A percentile compares a stretch with the other conserved stretches of the same genome.
phyloP scores from a whole-genome alignment of 1,140 invertebrate genomes.

The Dryas iulia region DNA sequence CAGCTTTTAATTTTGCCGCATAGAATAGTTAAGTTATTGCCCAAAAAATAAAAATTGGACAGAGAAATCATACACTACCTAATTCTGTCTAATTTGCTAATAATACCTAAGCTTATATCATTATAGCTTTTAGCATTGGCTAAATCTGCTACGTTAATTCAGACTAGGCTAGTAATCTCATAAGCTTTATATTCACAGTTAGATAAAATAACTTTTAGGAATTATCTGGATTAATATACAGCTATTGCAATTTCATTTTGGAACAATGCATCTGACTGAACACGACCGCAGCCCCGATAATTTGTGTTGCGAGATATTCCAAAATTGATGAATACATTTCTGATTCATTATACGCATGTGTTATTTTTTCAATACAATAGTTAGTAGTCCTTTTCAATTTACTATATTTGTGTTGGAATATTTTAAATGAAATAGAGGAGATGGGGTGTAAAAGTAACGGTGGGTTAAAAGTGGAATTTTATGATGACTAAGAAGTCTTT shows the following conservation, averaged over 20 bases:
- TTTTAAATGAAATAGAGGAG: not conserved
- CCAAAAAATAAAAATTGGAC: no score
- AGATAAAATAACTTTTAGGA: constrained; percentile 13
- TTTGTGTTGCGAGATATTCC: constrained; percentile 32
- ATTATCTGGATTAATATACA: constrained; percentile 12
- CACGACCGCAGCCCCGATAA: constrained; percentile 44
- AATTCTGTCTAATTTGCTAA: no score
- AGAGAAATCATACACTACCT: no score
- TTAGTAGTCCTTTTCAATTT: not conserved
- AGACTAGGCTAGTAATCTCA: not conserved
- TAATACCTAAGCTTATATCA: not conserved
- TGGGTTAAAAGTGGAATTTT: no score
- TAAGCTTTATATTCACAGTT: constrained; percentile 4
- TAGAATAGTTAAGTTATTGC: no score
- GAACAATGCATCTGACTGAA: constrained; percentile 38
- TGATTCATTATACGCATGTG: constrained; percentile 8
- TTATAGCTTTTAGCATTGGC: not conserved
- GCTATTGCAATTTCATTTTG: constrained; percentile 31
- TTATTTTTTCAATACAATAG: not conserved
- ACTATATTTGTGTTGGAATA: not conserved
- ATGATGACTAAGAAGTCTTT: no score
- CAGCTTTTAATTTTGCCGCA: no score
- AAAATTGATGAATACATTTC: constrained; percentile 24
- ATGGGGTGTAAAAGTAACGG: no score
- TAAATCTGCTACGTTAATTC: not conserved